A percentile compares a stretch with the other conserved stretches of the same genome.
phyloP scores from a whole-genome alignment of 2,888 invertebrate species.

The Danaus chrysippus region DNA sequence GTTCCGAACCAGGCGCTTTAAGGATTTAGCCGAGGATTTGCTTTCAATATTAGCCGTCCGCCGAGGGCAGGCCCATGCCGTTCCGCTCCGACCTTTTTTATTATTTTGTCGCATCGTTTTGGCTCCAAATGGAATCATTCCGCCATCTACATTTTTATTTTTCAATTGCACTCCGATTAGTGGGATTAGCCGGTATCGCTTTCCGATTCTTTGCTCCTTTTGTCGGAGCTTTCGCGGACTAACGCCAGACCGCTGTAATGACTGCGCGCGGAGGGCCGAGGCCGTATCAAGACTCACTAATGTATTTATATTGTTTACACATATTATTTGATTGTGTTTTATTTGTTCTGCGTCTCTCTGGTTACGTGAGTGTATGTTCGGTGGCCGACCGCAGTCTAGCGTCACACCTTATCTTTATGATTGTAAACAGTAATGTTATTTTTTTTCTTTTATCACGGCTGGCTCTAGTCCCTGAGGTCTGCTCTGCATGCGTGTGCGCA shows the following conservation, averaged over 20 bases:
- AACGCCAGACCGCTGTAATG: constrained; percentile 52
- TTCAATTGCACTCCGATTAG: constrained; percentile 79
- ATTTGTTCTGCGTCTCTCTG: constrained; percentile 56
- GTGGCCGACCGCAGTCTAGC: constrained; percentile 56
- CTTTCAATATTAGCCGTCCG: constrained; percentile 79
- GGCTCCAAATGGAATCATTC: constrained; percentile 78
- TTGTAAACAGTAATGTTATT: constrained; percentile 59
- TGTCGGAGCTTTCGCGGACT: constrained; percentile 67
- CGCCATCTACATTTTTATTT: constrained; percentile 80
- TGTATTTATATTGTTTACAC: constrained; percentile 59
- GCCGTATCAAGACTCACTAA: constrained; percentile 57
- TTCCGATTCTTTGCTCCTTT: constrained; percentile 76
- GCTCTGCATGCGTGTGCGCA: constrained; percentile 44
- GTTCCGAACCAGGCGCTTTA: constrained; percentile 75
- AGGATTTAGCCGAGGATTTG: constrained; percentile 79
- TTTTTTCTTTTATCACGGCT: constrained; percentile 69
- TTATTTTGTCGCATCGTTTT: constrained; percentile 80
- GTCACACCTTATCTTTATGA: constrained; percentile 73
- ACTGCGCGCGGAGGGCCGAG: constrained; percentile 38
- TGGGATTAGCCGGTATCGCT: constrained; percentile 77
- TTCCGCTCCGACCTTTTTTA: constrained; percentile 72
- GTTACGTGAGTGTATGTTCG: constrained; percentile 54
- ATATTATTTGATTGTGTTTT: constrained; percentile 57
- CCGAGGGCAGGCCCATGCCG: constrained; percentile 65
- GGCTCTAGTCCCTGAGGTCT: constrained; percentile 60